phyloP scores from a whole-genome alignment of 2,797 vertebrate species.

The Pangasius macronema region DNA sequence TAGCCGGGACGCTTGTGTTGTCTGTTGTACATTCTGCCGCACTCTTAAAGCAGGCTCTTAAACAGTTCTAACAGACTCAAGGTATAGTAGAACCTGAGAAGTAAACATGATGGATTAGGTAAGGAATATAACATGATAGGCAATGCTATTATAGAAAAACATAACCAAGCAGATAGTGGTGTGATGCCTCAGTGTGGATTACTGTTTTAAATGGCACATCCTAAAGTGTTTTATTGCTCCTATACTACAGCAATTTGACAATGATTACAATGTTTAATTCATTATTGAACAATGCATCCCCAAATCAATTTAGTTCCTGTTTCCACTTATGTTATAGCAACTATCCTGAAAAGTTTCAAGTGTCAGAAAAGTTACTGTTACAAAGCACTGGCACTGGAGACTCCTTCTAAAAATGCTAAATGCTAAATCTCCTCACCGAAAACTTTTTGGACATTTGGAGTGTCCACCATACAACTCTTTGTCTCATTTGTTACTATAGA shows the following conservation, averaged over 20 bases:
- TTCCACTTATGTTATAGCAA: neutral
- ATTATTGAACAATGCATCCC: neutral
- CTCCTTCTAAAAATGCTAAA: neutral
- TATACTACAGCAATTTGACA: neutral
- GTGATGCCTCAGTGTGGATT: neutral
- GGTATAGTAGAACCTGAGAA: neutral
- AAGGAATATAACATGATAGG: neutral
- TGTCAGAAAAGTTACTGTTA: neutral
- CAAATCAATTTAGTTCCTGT: neutral
- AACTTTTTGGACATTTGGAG: neutral
- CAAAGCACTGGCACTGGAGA: neutral
- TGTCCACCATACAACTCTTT: neutral
- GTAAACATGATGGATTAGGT: constrained; percentile 4
- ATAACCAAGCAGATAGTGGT: neutral
- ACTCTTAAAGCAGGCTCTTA: constrained; percentile 62
- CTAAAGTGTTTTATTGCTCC: neutral
- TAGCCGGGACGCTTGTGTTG: constrained; percentile 57
- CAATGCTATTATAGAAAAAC: neutral
- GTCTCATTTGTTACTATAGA: neutral
- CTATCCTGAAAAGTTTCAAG: neutral
- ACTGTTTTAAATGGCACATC: neutral
- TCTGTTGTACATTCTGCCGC: constrained; percentile 72
- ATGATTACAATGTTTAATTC: neutral
- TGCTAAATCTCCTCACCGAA: neutral
- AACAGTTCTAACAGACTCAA: neutral